Evolutionary conservation across 2,797 vertebrate genomes (phyloP), one percentile per base, ranked within the genome.

Genomic region (Huso huso): DNA sequence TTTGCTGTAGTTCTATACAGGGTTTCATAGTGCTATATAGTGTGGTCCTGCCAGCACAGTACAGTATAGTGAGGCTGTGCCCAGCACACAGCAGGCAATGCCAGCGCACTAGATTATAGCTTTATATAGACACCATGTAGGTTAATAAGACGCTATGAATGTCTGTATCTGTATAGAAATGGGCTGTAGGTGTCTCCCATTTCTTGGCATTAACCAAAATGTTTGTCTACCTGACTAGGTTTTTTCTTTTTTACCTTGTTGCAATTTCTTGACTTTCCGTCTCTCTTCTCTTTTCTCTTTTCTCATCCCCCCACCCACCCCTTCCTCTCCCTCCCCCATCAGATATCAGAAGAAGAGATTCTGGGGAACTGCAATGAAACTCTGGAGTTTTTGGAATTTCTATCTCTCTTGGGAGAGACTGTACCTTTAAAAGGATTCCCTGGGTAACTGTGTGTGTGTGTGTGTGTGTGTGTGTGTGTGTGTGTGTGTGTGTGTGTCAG

Each of bases 321-420:
- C 70, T 67, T 71, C 69, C 10, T 70, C 5, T 71, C 13, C 62
- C 49, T 74, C 62, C 1, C 76, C 11, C 76, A 73, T 69, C 18
- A 91, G 90, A 69, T 91, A 65, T 87, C 86, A 1, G 90, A 91
- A 66, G 84, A 90, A 77, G 87, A 89, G 49, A 90, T 92, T 68
- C 84, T 92, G 6, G 76, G 86, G 61, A 91, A 90, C 77, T 87
- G 76, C 6, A 76, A 86, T 51, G 90, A 91, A 70, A 91, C 83
- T 69, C 76, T 83, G 13, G 86, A 83, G 71, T 91, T 91, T 70
- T 79, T 81, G 61, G 85, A 90, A 51, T 88, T 91, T 72, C 76
- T 91, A 64, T 89, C 87, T 7, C 74, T 91, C 73, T 70, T 90
- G 72, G 88, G 89, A 18, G 84, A 88, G 55, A 88, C 83, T 0